Base-by-base conservation (phyloP, 2,888 invertebrate species). In the Cheilosia variabilis region DNA sequence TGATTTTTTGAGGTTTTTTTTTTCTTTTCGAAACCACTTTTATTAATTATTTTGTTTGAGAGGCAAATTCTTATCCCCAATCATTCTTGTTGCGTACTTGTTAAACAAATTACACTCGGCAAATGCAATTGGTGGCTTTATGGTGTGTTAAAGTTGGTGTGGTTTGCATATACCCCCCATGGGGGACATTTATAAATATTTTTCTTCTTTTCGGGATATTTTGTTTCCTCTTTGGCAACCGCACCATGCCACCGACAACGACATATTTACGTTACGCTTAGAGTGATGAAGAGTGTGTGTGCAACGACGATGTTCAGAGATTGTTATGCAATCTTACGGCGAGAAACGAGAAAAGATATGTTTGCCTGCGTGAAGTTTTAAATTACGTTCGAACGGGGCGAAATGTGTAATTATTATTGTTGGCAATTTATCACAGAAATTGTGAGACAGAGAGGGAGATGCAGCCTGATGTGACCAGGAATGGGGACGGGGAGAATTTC, bases 391-490 rank as follows among this genome's bases (percentile, higher is more conserved):
- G 68, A 81, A 81, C 71, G 66, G 86, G 76, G 76, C 76, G 81
- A 86, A 86, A 86, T 77, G 76, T 86, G 86, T 86, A 81, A 86
- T 86, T 86, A 86, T 86, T 81, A 86, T 72, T 80, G 86, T 63
- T 76, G 81, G 86, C 60, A 77, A 81, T 86, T 81, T 81, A 86
- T 86, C 86, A 78, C 68, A 6, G 43, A 31, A 60, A 58, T 17
- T 31, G 2, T 19, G 19, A 34, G n/a, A 58, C 10, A 19, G 15
- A 27, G 10, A 37, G 24, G 50, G 50, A 37, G 58, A 27, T 19
- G 17, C 19, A 55, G 55, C 52, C 10, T 15, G 41, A 43, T 69
- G 68, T 76, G 63, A 52, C 57, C 19, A 66, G 71, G 50, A 34
- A 52, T 24, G 45, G 43, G 50, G 57, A 52, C 17, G 45, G 43